A percentile compares a stretch with the other conserved stretches of the same genome.
phyloP scores from a whole-genome alignment of 2,113 vertebrate genomes.

The Tetrax tetrax region DNA sequence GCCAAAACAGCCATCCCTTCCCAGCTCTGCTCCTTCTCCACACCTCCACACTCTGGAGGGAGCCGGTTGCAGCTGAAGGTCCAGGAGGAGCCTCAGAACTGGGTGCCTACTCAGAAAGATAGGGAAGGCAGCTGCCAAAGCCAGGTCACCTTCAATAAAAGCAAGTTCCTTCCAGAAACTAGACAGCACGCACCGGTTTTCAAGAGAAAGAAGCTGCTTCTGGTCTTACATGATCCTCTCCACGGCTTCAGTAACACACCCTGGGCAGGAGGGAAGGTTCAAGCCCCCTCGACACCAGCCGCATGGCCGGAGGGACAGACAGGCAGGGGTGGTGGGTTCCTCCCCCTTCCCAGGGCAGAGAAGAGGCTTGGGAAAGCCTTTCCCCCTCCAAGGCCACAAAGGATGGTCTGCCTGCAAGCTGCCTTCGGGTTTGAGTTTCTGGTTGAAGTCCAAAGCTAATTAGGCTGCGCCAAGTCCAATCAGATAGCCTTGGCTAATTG shows the following conservation, averaged over 20 bases:
- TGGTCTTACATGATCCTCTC: fast-evolving
- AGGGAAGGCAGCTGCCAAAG: background rate
- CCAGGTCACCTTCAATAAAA: background rate
- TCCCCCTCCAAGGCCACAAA: background rate
- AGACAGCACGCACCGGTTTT: fast-evolving
- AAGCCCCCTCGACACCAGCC: background rate
- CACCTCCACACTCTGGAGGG: fast-evolving
- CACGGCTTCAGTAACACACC: fast-evolving
- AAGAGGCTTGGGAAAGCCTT: background rate
- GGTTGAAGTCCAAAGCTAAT: constrained; percentile 74
- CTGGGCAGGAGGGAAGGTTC: background rate
- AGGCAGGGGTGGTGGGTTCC: background rate
- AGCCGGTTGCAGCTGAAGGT: background rate
- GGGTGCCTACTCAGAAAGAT: constrained; percentile 75
- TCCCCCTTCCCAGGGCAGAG: background rate
- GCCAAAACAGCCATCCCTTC: background rate
- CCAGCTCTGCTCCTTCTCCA: background rate
- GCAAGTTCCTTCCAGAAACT: background rate
- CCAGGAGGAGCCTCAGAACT: constrained; percentile 64
- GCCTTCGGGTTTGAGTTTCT: constrained; percentile 19
- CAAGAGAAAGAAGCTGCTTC: background rate
- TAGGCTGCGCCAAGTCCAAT: constrained; percentile 63
- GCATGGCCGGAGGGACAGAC: fast-evolving
- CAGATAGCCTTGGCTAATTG: constrained; percentile 42
- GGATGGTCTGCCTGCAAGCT: background rate